Percentiles rank a stretch among this genome's conserved stretches.
These are phyloP conservation scores for Tenthredo scrophulariae DNA, from an alignment of 2,888 invertebrate species.

Conservation along the genomic window DNA sequence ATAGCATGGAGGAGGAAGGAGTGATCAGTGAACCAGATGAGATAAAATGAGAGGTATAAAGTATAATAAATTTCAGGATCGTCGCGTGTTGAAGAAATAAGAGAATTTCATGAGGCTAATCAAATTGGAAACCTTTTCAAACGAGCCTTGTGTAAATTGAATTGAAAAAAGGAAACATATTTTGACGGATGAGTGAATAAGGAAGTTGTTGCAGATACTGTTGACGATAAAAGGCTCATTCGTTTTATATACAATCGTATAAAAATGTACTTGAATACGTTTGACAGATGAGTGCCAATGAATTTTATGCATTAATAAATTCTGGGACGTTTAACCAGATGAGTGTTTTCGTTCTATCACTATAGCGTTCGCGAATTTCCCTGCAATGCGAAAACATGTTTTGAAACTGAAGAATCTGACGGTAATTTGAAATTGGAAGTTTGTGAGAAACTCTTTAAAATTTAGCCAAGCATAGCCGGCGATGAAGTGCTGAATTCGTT, in stretches of 20 bases:
- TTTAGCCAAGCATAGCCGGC: background rate
- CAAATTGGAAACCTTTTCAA: background rate
- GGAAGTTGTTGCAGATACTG: background rate
- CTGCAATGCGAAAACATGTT: background rate
- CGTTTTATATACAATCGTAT: background rate
- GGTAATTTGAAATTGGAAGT: background rate
- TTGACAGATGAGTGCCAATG: background rate
- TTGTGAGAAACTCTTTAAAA: slow-evolving; percentile 2
- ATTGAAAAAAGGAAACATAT: background rate
- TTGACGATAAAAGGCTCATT: background rate
- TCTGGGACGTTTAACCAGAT: background rate
- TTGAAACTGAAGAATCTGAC: background rate
- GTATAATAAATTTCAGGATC: background rate
- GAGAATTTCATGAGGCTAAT: background rate
- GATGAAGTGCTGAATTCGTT: slow-evolving; percentile 33
- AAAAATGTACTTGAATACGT: background rate
- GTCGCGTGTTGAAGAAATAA: background rate
- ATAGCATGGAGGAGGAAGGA: background rate
- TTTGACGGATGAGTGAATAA: background rate
- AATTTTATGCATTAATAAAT: background rate
- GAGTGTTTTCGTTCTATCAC: background rate
- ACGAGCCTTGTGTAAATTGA: background rate
- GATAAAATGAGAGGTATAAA: background rate
- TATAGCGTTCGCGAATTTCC: background rate
- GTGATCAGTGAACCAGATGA: background rate